Evolutionary conservation across 2,888 invertebrate species (phyloP).

Genomic region (Shargacucullia verbasci): DNA sequence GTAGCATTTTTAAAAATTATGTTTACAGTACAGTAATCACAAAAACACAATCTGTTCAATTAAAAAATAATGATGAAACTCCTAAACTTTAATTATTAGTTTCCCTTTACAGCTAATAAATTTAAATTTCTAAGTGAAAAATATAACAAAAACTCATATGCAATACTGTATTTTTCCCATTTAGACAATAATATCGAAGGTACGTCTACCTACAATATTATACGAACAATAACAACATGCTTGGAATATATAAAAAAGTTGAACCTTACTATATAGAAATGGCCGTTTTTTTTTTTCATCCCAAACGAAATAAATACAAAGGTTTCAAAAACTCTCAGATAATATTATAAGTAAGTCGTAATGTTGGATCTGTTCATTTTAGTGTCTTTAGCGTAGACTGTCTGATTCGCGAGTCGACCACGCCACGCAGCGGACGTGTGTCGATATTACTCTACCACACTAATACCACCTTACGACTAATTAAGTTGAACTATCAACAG

Average conservation of each 20-base stretch:
- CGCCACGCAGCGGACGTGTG: constrained; percentile 36
- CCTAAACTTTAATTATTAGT: constrained; percentile 75
- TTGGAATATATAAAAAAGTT: constrained; percentile 76
- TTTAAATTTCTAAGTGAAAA: constrained; percentile 78
- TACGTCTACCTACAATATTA: constrained; percentile 70
- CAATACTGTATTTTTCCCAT: constrained; percentile 74
- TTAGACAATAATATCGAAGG: constrained; percentile 71
- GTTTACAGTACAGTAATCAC: constrained; percentile 82
- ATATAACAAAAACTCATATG: constrained; percentile 75
- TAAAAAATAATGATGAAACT: constrained; percentile 73
- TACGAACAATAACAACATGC: constrained; percentile 79
- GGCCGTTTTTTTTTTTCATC: constrained; percentile 68
- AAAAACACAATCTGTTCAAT: constrained; percentile 75
- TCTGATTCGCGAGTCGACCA: constrained; percentile 17
- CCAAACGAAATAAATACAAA: constrained; percentile 63
- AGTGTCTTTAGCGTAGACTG: constrained; percentile 59
- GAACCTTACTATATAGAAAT: constrained; percentile 72
- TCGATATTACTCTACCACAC: constrained; percentile 41
- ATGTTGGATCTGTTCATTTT: constrained; percentile 61
- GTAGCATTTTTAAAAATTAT: constrained; percentile 84
- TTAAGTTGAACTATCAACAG: constrained; percentile 70
- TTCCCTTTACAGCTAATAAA: constrained; percentile 74
- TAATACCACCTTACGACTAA: constrained; percentile 77
- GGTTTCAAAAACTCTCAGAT: constrained; percentile 67
- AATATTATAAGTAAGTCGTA: constrained; percentile 54